phyloP scores from a whole-genome alignment of 2,113 vertebrate species.

The Nothocercus julius region DNA sequence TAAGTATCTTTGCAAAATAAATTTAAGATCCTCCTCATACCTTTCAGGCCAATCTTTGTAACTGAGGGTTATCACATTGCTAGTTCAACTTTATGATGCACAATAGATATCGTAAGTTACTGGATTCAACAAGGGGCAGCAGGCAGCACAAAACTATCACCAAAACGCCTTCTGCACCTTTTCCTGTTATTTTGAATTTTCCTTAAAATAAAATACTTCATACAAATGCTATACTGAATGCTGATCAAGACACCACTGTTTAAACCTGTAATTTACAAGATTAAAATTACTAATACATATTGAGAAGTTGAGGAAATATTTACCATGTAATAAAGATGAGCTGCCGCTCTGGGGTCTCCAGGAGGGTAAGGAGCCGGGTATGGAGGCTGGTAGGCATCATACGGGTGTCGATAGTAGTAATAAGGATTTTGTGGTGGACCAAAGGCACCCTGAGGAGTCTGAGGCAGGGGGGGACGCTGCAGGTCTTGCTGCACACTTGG shows the following conservation, averaged over 20 bases:
- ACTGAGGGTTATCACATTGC: not conserved
- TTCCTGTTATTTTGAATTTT: not conserved
- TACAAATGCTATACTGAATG: rapidly evolving
- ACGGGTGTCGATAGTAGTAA: conserved; percentile 75
- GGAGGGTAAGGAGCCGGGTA: conserved; percentile 81
- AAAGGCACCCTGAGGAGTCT: conserved; percentile 79
- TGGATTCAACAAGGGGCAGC: not conserved
- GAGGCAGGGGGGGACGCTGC: conserved; percentile 78
- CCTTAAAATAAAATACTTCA: not conserved
- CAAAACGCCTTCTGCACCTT: not conserved
- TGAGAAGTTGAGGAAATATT: rapidly evolving
- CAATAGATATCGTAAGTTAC: not conserved
- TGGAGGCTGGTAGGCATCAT: conserved; percentile 79
- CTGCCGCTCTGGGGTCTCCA: conserved; percentile 79
- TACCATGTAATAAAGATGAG: conserved; percentile 90
- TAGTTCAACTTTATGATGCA: not conserved
- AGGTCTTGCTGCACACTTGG: conserved; percentile 65
- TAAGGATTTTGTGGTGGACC: conserved; percentile 73
- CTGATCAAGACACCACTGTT: rapidly evolving
- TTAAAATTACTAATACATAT: not conserved
- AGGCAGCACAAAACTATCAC: not conserved
- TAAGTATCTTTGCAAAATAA: not conserved
- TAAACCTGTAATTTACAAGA: not conserved
- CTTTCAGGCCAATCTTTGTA: not conserved
- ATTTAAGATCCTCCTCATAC: no score